Evolutionary conservation across 2,888 invertebrate genomes (phyloP), one percentile per base, ranked within the genome.

Genomic region (Tiphia femorata): DNA sequence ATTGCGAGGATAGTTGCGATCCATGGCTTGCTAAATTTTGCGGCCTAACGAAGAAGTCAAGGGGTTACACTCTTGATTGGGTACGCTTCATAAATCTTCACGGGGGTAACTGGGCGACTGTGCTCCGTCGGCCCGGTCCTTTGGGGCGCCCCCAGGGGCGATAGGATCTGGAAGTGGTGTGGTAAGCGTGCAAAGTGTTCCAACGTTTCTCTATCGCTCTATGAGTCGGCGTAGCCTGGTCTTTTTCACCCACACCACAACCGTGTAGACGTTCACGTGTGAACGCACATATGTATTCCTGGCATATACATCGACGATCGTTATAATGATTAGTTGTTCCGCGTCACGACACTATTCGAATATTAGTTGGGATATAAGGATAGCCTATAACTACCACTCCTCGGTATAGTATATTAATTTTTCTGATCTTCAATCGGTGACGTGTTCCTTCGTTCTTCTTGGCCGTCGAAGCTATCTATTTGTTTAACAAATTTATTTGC

Each of bases 21-120:
- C 3, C 12, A 7, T 20, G 10, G 20, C n/a, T 19, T 6, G 7
- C 7, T 44, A 29, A 53, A 46, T 68, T 71, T 63, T 64, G 62
- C 61, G 65, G 66, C 60, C 70, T 70, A 67, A 76, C 76, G 68
- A 72, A 76, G 73, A 75, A 77, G 76, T 76, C 75, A 77, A 77
- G 76, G 40, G 78, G 76, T 79, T 76, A 72, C 67, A 67, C 70
- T 61, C 53, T 59, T 72, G 73, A 76, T 79, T 79, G 71, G 76
- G 71, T 72, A 75, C 74, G 76, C 75, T 70, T 63, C 76, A 79
- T 79, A 79, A 79, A 79, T 79, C 79, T 77, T 59, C 50, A 55
- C 56, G 59, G 70, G 33, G 70, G 70, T 56, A 64, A n/a, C n/a
- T n/a, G 68, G 27, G 65, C 56, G 64, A 78, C 73, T 71, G 72